Base-by-base conservation (phyloP, 1,140 invertebrate species). In the Conus ventricosus region DNA sequence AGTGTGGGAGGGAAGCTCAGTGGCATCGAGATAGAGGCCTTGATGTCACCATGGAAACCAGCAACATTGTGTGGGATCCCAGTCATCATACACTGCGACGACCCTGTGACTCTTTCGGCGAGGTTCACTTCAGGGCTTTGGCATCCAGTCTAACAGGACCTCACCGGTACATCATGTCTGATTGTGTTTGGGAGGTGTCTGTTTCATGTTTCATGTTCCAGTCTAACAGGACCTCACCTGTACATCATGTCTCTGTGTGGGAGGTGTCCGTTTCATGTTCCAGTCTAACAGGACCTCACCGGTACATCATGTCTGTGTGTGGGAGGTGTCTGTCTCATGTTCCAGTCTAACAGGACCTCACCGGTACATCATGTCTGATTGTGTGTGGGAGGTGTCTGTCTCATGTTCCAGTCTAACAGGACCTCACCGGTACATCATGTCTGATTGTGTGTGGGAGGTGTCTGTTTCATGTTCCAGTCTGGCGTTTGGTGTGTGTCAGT, bases 121-220 rank as follows among this genome's bases (percentile, higher is more conserved):
- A 93, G 84, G 94, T 95, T 76, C 86, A 89, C 60, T 95, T 95
- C 88, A 80, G 89, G 94, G 94, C 27, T 94, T 93, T 88, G 94
- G 94, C 13, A 90, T 90, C 86, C 92, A 93, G 85, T 54, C 85
- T 60, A 15, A 60, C 57, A 60, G 57, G 15, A 60, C 57, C 8
- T 60, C 57, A 60, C 57, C 57, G 15, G 57, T 60, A 60, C 8
- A 15, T 60, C 1, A 60, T 60, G 8, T 60, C 57, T 60, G 57
- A 15, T 60, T 60, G 57, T 39, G 39, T 39, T 0, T 39, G 39
- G 39, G 39, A 39, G 39, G 39, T 39, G 39, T 39, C 39, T 39
- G 39, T 39, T 39, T 3, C 39, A 39, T 39, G 39, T 39, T 39
- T 3, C 39, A 39, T 39, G 39, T 39, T 39, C 39, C 39, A 39